Conservation (phyloP, 2,888 invertebrate species). For the Schizotus pectinicornis region DNA sequence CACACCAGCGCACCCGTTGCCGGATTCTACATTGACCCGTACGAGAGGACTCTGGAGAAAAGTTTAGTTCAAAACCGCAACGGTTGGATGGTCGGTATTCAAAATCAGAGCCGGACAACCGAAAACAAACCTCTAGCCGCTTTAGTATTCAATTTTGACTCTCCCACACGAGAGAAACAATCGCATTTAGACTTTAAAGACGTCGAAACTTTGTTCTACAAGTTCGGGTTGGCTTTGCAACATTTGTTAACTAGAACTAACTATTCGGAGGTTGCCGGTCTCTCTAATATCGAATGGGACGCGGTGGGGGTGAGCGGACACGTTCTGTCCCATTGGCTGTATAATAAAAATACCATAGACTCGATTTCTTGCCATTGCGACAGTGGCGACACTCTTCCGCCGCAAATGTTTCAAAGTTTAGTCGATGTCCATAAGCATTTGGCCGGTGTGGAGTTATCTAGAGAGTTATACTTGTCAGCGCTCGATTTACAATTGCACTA, state of each 20-base stretch:
- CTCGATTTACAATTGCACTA: constrained; percentile 85
- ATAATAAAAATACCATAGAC: constrained; percentile 64
- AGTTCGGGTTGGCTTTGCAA: constrained; percentile 88
- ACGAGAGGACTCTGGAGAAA: constrained; percentile 71
- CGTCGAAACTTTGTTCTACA: constrained; percentile 76
- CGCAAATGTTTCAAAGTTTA: constrained; percentile 68
- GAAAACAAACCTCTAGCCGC: constrained; percentile 77
- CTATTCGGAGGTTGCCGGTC: constrained; percentile 84
- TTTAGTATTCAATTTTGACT: constrained; percentile 82
- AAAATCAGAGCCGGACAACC: constrained; percentile 71
- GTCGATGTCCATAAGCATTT: constrained; percentile 73
- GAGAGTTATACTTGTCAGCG: constrained; percentile 80
- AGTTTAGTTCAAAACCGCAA: constrained; percentile 65
- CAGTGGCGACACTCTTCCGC: constrained; percentile 74
- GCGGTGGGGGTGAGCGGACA: constrained; percentile 83
- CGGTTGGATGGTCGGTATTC: constrained; percentile 81
- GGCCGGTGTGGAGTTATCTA: constrained; percentile 79
- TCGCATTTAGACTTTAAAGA: constrained; percentile 78
- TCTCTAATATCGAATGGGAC: constrained; percentile 93
- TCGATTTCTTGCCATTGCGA: constrained; percentile 76
- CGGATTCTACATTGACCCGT: constrained; percentile 88
- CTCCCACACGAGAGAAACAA: constrained; percentile 67
- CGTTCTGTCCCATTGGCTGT: constrained; percentile 83
- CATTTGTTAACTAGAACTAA: constrained; percentile 82
- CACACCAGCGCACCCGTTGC: constrained; percentile 70